A percentile compares a stretch with the other conserved stretches of the same genome.
phyloP scores from a whole-genome alignment of 2,888 invertebrate genomes.

The Eudasyphora cyanicolor region DNA sequence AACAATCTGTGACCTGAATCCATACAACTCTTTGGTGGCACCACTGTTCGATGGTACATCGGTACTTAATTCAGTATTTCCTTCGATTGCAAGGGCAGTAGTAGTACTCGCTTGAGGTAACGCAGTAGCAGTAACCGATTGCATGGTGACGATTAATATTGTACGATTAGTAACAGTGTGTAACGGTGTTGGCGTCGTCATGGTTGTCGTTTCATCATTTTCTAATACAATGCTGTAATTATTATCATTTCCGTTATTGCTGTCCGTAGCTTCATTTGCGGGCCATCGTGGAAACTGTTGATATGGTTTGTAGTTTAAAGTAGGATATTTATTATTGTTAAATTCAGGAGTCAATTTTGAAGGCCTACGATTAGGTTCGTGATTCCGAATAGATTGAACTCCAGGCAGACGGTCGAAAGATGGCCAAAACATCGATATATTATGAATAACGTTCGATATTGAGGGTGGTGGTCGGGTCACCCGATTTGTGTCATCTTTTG shows the following conservation, averaged over 20 bases:
- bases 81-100: background rate
- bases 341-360: constrained; percentile 72
- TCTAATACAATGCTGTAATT: constrained; percentile 56
- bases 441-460: constrained; percentile 75
- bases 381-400: constrained; percentile 76
- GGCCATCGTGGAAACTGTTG: constrained; percentile 65
- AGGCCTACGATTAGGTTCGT: constrained; percentile 72
- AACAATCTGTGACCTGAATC: constrained; percentile 84
- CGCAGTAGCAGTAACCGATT: constrained; percentile 2
- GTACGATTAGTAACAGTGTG: constrained; percentile 71
- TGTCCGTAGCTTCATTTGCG: constrained; percentile 26
- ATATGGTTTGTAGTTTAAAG: constrained; percentile 77
- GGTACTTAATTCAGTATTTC: background rate
- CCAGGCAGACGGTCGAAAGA: constrained; percentile 78
- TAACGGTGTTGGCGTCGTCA: constrained; percentile 37
- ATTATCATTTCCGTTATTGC: constrained; percentile 57
- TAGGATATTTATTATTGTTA: constrained; percentile 70
- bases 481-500: constrained; percentile 63
- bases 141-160: constrained; percentile 68
- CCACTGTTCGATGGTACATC: background rate
- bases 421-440: constrained; percentile 77
- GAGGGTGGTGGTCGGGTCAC: constrained; percentile 74
- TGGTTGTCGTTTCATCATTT: constrained; percentile 31
- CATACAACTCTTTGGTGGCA: constrained; percentile 42
- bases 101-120: background rate